Base-by-base conservation (phyloP, 1,140 invertebrate species). In the Tenebrio molitor region DNA sequence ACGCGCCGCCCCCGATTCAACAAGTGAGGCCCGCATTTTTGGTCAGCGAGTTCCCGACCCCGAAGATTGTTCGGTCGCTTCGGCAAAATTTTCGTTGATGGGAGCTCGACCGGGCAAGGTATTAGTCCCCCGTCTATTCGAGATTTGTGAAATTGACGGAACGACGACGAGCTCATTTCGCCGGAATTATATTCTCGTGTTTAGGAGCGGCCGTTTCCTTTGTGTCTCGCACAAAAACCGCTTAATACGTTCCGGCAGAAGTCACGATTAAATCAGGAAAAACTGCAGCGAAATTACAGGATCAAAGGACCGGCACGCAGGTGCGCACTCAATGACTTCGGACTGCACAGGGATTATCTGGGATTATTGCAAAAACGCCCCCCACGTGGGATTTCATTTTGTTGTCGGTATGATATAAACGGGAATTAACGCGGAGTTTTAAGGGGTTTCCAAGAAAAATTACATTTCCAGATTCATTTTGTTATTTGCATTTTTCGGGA, bases 101-200 rank as follows among this genome's bases (percentile, higher is more conserved):
- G 23, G 15, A 58, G 21, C 50, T 58, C n/a, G n/a, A 29, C 8
- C 10, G 14, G 8, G 50, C 50, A 6, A 17, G 21, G 50, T 29
- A 58, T 29, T 58, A 58, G 50, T 8, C 10, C 50, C 29, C 23
- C 50, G 29, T 58, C 29, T 58, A 58, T 58, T 58, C 23, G 50
- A 58, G 50, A 58, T 58, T 58, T 58, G 19, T 29, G 50, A 58
- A 58, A 58, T 58, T 58, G 50, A 58, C 23, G 50, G 19, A 12
- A 58, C 50, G 50, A 58, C 29, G 50, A 58, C 10, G 15, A 58
- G 21, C 50, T 58, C 50, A 17, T 58, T 58, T 29, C 23, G 29
- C 14, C 21, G 15, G 50, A 25, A 29, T 58, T 58, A 29, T 25
- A 58, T 58, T 25, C 23, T 15, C 23, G 29, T 58, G 23, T 58